These are phyloP conservation scores for Patiria pectinifera DNA, from an alignment of 53 echinoderm and acorn worm species.

Conservation along the genomic window DNA sequence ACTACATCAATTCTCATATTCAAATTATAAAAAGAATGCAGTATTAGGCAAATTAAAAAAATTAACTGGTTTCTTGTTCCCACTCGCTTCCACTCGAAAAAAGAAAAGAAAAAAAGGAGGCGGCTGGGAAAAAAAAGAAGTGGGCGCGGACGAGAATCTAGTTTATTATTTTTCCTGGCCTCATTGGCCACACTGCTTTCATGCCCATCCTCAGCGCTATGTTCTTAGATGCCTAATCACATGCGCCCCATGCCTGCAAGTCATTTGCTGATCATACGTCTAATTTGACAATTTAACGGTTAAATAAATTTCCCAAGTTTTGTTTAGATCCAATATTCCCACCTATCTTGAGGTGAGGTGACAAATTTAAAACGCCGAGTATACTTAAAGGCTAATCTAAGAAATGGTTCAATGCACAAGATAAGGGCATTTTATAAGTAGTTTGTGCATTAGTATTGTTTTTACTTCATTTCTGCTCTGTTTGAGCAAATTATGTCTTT, in stretches of 20 bases:
- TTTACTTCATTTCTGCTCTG: too few species aligned
- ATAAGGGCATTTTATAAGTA: too few species aligned
- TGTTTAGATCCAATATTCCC: background rate
- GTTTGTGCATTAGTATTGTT: too few species aligned
- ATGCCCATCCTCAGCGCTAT: background rate
- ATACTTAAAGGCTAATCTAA: background rate
- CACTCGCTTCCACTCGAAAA: too few species aligned
- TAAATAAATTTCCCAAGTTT: background rate
- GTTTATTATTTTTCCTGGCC: background rate
- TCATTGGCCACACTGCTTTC: background rate
- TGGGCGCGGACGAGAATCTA: too few species aligned
- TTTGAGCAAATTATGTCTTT: too few species aligned
- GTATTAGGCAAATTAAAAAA: too few species aligned
- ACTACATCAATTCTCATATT: too few species aligned
- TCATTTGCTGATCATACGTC: background rate
- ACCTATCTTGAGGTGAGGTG: background rate
- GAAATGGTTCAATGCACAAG: background rate
- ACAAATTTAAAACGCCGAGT: background rate
- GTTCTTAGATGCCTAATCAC: background rate
- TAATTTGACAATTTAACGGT: slow-evolving; percentile 23
- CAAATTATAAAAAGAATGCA: too few species aligned
- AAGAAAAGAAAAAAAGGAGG: too few species aligned
- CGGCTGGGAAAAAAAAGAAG: too few species aligned
- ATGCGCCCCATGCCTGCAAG: background rate
- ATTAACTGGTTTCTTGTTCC: too few species aligned